Evolutionary conservation across 2,113 vertebrate genomes (phyloP).

Genomic region (Conger conger): DNA sequence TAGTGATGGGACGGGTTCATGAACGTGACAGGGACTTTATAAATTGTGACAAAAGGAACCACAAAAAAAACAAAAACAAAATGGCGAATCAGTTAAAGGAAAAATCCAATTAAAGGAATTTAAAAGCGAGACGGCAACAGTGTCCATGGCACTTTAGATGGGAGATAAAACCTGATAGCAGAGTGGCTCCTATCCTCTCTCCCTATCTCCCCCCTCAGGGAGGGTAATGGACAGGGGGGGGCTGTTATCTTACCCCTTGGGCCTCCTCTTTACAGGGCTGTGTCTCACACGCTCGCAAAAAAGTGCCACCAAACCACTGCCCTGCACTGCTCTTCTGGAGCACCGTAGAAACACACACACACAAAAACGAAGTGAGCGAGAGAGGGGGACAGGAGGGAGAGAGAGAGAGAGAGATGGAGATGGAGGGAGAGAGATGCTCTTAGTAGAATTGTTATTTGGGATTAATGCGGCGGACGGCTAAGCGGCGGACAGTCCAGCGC

Average conservation of each 20-base stretch:
- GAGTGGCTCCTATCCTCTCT: neutral
- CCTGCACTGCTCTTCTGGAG: neutral
- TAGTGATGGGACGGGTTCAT: too few relatives aligned
- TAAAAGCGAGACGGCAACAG: neutral
- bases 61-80: too few relatives aligned
- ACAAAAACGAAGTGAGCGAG: neutral
- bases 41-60: too few relatives aligned
- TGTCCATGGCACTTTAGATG: neutral
- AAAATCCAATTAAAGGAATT: neutral
- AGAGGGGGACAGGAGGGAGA: neutral
- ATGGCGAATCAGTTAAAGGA: too few relatives aligned
- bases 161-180: neutral
- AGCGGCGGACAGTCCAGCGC: neutral
- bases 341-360: neutral
- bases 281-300: constrained; percentile 24
- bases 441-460: constrained; percentile 39
- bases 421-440: constrained; percentile 23
- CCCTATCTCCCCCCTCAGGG: neutral
- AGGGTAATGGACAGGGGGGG: neutral
- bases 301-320: constrained; percentile 3
- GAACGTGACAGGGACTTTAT: too few relatives aligned
- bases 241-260: constrained; percentile 14
- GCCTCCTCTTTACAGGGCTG: constrained; percentile 28
- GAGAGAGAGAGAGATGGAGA: neutral
- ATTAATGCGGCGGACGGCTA: constrained; percentile 32